Percentiles rank a stretch among this genome's conserved stretches.
These are phyloP conservation scores for Gobio gobio DNA, from an alignment of 2,113 vertebrate species.

Conservation along the genomic window DNA sequence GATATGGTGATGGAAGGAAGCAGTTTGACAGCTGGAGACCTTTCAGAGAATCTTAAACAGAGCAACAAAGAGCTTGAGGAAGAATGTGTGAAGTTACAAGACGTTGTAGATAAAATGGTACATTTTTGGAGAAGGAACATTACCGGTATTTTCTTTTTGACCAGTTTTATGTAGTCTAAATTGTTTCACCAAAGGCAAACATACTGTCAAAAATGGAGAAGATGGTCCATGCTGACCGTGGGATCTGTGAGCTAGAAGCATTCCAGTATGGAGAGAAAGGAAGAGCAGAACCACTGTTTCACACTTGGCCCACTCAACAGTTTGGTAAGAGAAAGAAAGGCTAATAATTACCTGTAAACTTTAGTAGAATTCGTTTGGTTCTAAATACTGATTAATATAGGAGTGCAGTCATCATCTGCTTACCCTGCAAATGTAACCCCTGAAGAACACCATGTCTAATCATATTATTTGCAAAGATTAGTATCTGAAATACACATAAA, in stretches of 20 bases:
- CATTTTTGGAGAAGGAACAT: background rate
- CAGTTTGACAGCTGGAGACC: slow-evolving; percentile 28
- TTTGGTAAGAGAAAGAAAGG: slow-evolving; percentile 80
- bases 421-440: background rate
- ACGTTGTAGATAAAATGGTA: slow-evolving; percentile 83
- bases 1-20: slow-evolving; percentile 64
- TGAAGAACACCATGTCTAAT: background rate
- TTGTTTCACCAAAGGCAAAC: slow-evolving; percentile 54
- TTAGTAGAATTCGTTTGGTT: background rate
- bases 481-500: too few species aligned
- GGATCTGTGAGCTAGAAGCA: slow-evolving; percentile 83
- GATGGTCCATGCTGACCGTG: slow-evolving; percentile 80
- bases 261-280: slow-evolving; percentile 76
- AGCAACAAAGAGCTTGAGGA: slow-evolving; percentile 76
- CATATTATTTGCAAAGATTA: too few species aligned
- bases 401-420: background rate
- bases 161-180: background rate
- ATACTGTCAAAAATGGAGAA: slow-evolving; percentile 87
- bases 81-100: slow-evolving; percentile 78
- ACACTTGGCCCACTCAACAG: slow-evolving; percentile 83
- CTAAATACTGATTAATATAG: background rate
- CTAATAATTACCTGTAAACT: background rate
- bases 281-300: slow-evolving; percentile 76
- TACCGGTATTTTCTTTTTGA: background rate
- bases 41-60: slow-evolving; percentile 54